These are phyloP conservation scores for Percopsis transmontana DNA, from an alignment of 2,113 vertebrate genomes.

Conservation along the genomic window DNA sequence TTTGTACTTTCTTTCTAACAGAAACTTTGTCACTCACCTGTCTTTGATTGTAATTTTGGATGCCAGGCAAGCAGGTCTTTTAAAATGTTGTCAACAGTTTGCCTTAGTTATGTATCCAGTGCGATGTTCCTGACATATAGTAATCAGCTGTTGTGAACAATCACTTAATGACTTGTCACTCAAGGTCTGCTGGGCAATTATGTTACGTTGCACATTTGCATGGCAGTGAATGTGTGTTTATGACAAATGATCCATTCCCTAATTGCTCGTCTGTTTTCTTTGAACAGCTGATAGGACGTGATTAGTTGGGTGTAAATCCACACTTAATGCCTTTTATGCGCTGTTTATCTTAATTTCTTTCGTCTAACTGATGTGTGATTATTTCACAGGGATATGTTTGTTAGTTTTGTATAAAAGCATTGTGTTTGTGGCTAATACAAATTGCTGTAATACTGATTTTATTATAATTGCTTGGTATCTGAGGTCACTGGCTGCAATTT, in stretches of 20 bases:
- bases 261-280: slow-evolving; percentile 80
- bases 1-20: neutral
- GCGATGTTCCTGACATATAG: slow-evolving; percentile 73
- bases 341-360: too few relatives aligned
- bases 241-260: slow-evolving; percentile 78
- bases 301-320: slow-evolving; percentile 65
- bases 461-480: too few relatives aligned
- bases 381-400: neutral
- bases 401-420: too few relatives aligned
- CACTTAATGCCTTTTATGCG: too few relatives aligned
- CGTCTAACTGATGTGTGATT: too few relatives aligned
- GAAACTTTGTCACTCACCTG: neutral
- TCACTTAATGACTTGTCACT: slow-evolving; percentile 84
- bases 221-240: slow-evolving; percentile 77
- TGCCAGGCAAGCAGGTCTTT: slow-evolving; percentile 43
- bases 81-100: slow-evolving; percentile 69
- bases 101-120: slow-evolving; percentile 66
- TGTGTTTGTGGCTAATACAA: neutral
- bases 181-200: slow-evolving; percentile 82
- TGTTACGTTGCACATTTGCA: slow-evolving; percentile 73
- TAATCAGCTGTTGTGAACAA: slow-evolving; percentile 81
- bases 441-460: too few relatives aligned
- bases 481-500: too few relatives aligned
- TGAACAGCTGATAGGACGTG: slow-evolving; percentile 66
- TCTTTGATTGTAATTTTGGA: slow-evolving; percentile 12